Evolutionary conservation across 2,888 invertebrate species (phyloP).

Genomic region (Schizotus pectinicornis): DNA sequence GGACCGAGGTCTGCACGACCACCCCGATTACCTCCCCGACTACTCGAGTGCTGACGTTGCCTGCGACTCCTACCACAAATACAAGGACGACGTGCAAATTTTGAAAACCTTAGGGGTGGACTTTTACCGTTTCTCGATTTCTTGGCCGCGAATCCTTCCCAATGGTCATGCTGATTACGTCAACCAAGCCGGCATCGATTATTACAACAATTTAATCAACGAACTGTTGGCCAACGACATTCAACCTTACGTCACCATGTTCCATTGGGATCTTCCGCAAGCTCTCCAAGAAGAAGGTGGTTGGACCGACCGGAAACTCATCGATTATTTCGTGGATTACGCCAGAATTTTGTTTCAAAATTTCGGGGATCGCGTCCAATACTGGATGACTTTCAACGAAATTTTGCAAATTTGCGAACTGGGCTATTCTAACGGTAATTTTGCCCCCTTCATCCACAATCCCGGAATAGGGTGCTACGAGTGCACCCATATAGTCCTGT

Average conservation of each 20-base stretch:
- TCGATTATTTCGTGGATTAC: slow-evolving; percentile 63
- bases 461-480: slow-evolving; percentile 65
- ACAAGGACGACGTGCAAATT: slow-evolving; percentile 65
- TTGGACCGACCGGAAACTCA: slow-evolving; percentile 63
- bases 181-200: slow-evolving; percentile 75
- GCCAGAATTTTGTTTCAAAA: slow-evolving; percentile 57
- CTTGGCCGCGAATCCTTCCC: slow-evolving; percentile 74
- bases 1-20: slow-evolving; percentile 59
- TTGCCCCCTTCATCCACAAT: slow-evolving; percentile 53
- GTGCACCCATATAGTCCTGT: slow-evolving; percentile 67
- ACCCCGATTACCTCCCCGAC: slow-evolving; percentile 59
- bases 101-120: slow-evolving; percentile 63
- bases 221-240: slow-evolving; percentile 68
- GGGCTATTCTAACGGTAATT: slow-evolving; percentile 36
- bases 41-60: slow-evolving; percentile 66
- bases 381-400: slow-evolving; percentile 64
- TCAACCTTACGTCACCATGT: slow-evolving; percentile 56
- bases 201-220: slow-evolving; percentile 77
- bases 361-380: slow-evolving; percentile 51
- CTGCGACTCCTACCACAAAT: slow-evolving; percentile 70
- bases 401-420: slow-evolving; percentile 47
- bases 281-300: slow-evolving; percentile 61
- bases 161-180: slow-evolving; percentile 66
- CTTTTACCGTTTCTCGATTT: slow-evolving; percentile 67
- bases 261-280: slow-evolving; percentile 51